Percentiles rank a stretch among this genome's conserved stretches.
Evolutionary conservation across 1,140 invertebrate genomes (phyloP).

Genomic region (Orchestia grillus): DNA sequence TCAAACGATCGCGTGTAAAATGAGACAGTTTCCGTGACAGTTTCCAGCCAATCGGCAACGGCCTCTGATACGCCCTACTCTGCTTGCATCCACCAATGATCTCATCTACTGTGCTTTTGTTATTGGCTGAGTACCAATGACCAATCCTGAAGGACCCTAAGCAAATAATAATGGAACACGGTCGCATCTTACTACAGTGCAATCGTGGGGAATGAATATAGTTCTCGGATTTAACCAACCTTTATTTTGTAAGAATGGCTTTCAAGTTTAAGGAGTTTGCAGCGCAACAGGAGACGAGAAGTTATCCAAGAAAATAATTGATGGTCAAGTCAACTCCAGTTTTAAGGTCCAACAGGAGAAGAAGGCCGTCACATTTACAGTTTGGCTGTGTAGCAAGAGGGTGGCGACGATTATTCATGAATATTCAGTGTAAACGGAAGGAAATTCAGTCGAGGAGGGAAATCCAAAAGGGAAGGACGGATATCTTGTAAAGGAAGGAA

Average conservation of each 20-base stretch:
- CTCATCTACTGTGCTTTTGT: neutral
- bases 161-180: no score
- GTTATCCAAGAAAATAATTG: neutral
- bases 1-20: neutral
- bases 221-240: no score
- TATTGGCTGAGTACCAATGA: neutral
- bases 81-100: neutral
- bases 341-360: neutral
- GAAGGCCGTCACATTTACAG: neutral
- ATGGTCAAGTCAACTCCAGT: neutral
- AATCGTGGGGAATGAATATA: no score
- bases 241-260: no score
- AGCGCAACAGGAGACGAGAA: no score
- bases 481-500: neutral
- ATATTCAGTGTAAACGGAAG: neutral
- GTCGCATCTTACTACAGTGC: no score
- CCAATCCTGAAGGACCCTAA: neutral
- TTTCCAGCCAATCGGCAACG: neutral
- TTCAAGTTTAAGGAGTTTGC: no score
- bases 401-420: neutral
- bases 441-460: neutral
- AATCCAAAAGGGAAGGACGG: neutral
- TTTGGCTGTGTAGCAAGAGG: neutral
- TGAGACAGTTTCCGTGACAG: neutral
- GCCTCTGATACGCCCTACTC: neutral